Base-by-base conservation (phyloP, 2,888 invertebrate genomes). In the Diplazon laetatorius region DNA sequence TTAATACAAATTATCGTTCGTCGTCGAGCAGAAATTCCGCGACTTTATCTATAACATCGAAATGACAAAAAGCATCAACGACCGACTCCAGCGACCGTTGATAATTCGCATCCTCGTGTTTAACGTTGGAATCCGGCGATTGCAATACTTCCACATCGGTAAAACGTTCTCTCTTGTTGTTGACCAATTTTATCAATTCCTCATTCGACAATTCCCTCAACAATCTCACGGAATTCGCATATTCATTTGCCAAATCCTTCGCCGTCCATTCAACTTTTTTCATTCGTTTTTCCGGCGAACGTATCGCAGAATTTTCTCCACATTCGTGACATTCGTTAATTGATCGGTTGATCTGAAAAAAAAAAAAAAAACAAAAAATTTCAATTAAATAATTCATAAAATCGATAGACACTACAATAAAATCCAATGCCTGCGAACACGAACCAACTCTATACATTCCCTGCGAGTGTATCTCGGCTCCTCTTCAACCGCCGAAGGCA, bases 31-130 rank as follows among this genome's bases (percentile, higher is more conserved):
- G 77, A 82, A 91, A 88, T 76, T 91, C 84, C 60, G 89, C 86
- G 37, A 92, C 91, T 84, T 91, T 85, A 76, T 89, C 91, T 82
- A 95, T 92, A 52, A 94, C 93, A 81, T 93, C 92, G 59, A 92
- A 93, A 85, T 94, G 93, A 86, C 95, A 94, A 83, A 95, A 92
- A 30, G 95, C 92, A 88, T 95, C 94, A 25, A 95, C 92, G 42
- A 95, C 88, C 44, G 92, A 91, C 78, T 87, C 82, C 82, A 92
- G 60, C 83, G 68, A 52, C 57, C 66, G 62, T 12, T 35, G 66
- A 62, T 55, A 39, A 2, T 12, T 55, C 39, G 46, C 2, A 60
- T 63, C 48, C 3, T 37, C 42, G 9, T 3, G 8, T 5, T 48
- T 22, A 6, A 48, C 71, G 9, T 66, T 10, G 2, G n/a, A 9